Base-by-base conservation (phyloP, 1,140 invertebrate species). In the Drosophila athabasca region DNA sequence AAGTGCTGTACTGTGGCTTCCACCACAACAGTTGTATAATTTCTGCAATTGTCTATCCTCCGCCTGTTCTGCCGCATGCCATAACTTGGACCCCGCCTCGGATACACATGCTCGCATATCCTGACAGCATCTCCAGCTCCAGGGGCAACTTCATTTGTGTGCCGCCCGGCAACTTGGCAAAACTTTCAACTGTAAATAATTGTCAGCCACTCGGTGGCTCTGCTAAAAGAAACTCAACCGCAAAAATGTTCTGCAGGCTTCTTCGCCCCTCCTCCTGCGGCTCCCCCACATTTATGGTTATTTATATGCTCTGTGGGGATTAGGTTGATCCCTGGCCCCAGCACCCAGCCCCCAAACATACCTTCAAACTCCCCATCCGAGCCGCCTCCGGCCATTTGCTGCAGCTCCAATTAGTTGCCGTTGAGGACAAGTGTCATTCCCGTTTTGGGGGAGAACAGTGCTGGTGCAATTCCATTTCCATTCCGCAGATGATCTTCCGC, bases 141-240 rank as follows among this genome's bases (percentile, higher is more conserved):
- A n/a, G 55, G 59, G 35, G 59, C 81, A 82, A 82, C 79, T 82
- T 82, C 79, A 82, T 82, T 82, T 83, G 24, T 84, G 62, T 80
- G 77, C 45, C 62, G 31, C 31, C 76, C 64, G 73, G 58, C 78
- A 81, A 82, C 68, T 81, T 81, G 77, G 66, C 55, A 61, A 85
- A 87, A 87, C 69, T 85, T 82, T 87, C 73, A 74, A 85, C 82
- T 85, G 82, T 85, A 85, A 85, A 87, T 85, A 85, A 85, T 85
- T 87, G 82, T 87, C 83, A 74, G 83, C 59, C 65, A 66, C 29
- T 31, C 29, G 8, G 41, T 57, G 49, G 41, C 61, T 60, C 45
- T 43, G 44, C 48, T 39, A 41, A 78, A 60, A 71, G 61, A 78
- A 83, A 71, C 72, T 59, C 70, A 84, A 79, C 76, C 80, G 70